These are phyloP conservation scores for Tichodroma muraria DNA, from an alignment of 2,113 vertebrate species.

Conservation along the genomic window DNA sequence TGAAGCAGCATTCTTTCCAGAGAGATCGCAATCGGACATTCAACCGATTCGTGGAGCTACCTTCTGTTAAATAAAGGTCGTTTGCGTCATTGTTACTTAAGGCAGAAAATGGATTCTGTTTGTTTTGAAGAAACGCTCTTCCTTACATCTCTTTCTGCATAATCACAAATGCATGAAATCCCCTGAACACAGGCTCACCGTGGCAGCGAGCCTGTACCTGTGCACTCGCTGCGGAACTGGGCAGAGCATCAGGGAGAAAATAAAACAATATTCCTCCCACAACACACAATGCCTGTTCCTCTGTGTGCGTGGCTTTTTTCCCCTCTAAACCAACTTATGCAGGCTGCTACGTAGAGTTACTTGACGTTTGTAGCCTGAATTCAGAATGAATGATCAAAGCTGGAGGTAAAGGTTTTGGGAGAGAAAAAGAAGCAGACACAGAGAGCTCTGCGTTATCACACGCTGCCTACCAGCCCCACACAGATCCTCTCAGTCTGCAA, in stretches of 20 bases:
- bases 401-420: background rate
- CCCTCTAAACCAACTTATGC: background rate
- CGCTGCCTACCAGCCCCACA: background rate
- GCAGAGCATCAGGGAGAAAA: background rate
- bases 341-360: background rate
- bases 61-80: slow-evolving; percentile 92
- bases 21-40: slow-evolving; percentile 93
- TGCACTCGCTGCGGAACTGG: background rate
- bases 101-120: slow-evolving; percentile 33
- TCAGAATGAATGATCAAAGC: background rate
- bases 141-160: slow-evolving; percentile 13
- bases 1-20: slow-evolving; percentile 94
- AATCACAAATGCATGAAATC: background rate
- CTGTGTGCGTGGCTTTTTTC: too few species aligned
- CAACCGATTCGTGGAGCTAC: slow-evolving; percentile 82
- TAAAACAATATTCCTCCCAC: background rate
- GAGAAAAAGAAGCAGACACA: background rate
- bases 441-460: background rate
- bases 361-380: background rate
- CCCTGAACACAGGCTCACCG: background rate
- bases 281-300: background rate
- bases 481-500: background rate
- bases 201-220: slow-evolving; percentile 34
- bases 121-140: slow-evolving; percentile 39
- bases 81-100: slow-evolving; percentile 72